These are phyloP conservation scores for Ictalurus punctatus DNA, from an alignment of 2,113 vertebrate genomes.

Conservation along the genomic window DNA sequence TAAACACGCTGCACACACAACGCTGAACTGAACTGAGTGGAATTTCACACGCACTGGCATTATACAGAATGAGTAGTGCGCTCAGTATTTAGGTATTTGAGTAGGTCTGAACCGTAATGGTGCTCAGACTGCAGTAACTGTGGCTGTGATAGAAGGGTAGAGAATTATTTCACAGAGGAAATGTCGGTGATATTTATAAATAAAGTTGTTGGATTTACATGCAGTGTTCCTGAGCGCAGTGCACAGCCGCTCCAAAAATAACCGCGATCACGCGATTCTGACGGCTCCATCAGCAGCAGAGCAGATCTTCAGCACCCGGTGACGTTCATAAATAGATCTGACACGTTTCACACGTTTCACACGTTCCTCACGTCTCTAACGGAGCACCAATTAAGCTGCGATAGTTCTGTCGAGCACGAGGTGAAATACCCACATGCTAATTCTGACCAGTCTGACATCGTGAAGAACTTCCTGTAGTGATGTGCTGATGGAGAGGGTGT, in stretches of 20 bases:
- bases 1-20: too few species aligned
- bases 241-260: not conserved
- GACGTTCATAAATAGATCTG: not conserved
- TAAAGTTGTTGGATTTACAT: not conserved
- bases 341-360: not conserved
- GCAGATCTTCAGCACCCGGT: not conserved
- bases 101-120: too few species aligned
- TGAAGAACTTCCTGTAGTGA: not conserved
- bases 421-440: not conserved
- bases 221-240: not conserved
- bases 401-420: not conserved
- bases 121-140: too few species aligned
- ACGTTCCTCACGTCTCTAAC: not conserved
- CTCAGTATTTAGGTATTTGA: too few species aligned
- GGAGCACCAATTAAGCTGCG: not conserved
- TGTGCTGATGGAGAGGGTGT: too few species aligned
- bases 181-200: not conserved
- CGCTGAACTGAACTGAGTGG: too few species aligned
- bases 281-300: not conserved
- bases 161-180: too few species aligned
- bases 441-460: not conserved
- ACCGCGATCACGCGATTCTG: not conserved
- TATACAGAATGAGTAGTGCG: too few species aligned
- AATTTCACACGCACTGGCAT: too few species aligned
- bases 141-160: too few species aligned